Conservation (phyloP, 2,113 vertebrate genomes). For the Alectura lathami region DNA sequence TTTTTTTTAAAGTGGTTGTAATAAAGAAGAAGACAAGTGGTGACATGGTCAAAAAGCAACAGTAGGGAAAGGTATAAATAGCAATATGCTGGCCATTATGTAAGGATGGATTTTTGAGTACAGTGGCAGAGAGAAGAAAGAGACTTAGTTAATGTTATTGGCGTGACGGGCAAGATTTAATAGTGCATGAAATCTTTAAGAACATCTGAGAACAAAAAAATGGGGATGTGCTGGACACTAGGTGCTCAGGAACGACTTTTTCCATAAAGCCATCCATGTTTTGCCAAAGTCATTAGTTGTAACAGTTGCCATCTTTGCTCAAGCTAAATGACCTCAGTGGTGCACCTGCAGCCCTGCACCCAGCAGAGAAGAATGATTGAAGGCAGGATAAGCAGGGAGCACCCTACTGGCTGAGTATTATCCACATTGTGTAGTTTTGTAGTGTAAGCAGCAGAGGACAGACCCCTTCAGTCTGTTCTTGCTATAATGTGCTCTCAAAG, state of each 20-base stretch:
- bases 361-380: neutral
- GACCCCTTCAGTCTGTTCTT: constrained; percentile 28
- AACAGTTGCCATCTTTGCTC: neutral
- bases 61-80: neutral
- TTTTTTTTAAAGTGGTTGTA: neutral
- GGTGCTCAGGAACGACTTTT: neutral
- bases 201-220: neutral
- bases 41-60: neutral
- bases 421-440: neutral
- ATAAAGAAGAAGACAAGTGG: neutral
- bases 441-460: constrained; percentile 16
- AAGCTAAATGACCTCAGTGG: neutral
- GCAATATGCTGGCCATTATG: neutral
- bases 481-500: neutral
- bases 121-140: neutral
- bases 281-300: neutral
- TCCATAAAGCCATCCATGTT: neutral
- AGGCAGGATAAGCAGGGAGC: constrained; percentile 1
- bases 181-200: neutral
- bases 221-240: neutral
- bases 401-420: constrained; percentile 33
- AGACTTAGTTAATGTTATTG: neutral
- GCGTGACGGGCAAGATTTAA: neutral
- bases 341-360: neutral
- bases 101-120: neutral